Percentiles rank a stretch among this genome's conserved stretches.
These are phyloP conservation scores for Plebejus argus DNA, from an alignment of 2,888 invertebrate species.

Conservation along the genomic window DNA sequence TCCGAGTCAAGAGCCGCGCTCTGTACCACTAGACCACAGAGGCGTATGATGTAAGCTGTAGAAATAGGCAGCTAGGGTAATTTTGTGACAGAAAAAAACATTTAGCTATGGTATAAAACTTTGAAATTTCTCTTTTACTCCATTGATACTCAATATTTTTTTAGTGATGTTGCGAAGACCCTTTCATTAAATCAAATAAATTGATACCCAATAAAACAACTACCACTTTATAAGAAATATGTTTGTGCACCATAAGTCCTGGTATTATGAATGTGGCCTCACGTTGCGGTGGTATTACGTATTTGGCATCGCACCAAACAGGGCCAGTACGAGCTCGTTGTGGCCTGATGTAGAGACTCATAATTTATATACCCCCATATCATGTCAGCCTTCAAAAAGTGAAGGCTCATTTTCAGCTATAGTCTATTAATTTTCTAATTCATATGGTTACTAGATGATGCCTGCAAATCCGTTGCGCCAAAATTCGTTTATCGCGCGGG, in stretches of 20 bases:
- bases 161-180: background rate
- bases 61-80: too few relatives aligned
- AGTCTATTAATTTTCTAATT: background rate
- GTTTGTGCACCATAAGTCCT: constrained; percentile 9
- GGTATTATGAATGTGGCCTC: constrained; percentile 18
- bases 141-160: background rate
- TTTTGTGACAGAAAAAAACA: too few relatives aligned
- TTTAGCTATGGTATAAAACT: too few relatives aligned
- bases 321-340: background rate
- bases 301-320: constrained; percentile 26
- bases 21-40: too few relatives aligned
- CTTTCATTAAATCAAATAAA: background rate
- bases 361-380: constrained; percentile 24
- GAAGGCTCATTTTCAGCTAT: background rate
- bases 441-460: too few relatives aligned
- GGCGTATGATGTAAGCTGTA: too few relatives aligned
- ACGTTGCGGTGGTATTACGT: constrained; percentile 25
- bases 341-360: constrained; percentile 14
- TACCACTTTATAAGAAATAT: background rate
- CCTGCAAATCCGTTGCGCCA: background rate
- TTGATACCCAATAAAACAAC: background rate
- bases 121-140: too few relatives aligned
- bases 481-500: background rate
- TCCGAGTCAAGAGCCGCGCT: too few relatives aligned
- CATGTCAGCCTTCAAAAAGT: background rate